These are phyloP conservation scores for Phataginus tetradactyla DNA, from an alignment of 2,797 vertebrate genomes.

Conservation along the genomic window DNA sequence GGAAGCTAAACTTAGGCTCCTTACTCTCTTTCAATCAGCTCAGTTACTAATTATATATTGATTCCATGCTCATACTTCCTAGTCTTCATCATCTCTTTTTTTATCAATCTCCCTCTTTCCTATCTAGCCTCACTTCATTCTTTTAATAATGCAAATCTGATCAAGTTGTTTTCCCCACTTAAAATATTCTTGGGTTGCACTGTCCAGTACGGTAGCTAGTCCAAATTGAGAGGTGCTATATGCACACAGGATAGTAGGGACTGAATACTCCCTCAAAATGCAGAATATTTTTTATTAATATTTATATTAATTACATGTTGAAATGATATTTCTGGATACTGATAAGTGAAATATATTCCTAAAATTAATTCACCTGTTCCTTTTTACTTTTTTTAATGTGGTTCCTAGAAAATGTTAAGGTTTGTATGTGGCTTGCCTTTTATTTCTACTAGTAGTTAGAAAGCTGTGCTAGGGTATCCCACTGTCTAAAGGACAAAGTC, in stretches of 20 bases:
- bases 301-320: conserved; percentile 11
- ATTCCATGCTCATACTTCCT: background rate
- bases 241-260: background rate
- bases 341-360: conserved; percentile 34
- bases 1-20: background rate
- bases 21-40: background rate
- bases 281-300: conserved; percentile 3
- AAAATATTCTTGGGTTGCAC: background rate
- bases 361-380: conserved; percentile 1
- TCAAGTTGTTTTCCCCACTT: background rate
- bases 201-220: background rate
- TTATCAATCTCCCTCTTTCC: background rate
- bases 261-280: background rate
- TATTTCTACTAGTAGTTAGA: background rate
- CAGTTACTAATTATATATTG: background rate
- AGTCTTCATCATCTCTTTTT: background rate
- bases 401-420: background rate
- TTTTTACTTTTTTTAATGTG: background rate
- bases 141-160: background rate
- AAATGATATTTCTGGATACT: background rate
- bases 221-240: background rate
- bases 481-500: background rate
- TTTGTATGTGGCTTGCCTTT: background rate
- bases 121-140: background rate
- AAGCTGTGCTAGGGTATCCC: background rate